phyloP scores from a whole-genome alignment of 1,140 invertebrate species.

The Dinoponera quadriceps region DNA sequence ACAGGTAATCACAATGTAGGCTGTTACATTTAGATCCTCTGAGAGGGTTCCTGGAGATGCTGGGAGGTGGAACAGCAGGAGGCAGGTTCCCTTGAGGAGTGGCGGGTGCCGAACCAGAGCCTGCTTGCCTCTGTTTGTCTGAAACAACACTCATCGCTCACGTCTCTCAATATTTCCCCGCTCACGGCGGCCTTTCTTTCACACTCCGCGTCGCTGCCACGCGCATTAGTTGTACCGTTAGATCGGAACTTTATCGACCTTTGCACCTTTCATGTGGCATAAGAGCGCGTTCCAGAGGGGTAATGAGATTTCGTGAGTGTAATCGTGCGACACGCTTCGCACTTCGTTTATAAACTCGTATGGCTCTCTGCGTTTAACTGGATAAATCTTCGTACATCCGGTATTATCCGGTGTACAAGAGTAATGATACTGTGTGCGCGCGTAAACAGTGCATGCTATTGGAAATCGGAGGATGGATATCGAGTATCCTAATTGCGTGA shows the following conservation, averaged over 20 bases:
- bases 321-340: neutral
- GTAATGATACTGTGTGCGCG: neutral
- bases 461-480: neutral
- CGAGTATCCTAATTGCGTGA: neutral
- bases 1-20: constrained; percentile 81
- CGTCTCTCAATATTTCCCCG: constrained; percentile 75
- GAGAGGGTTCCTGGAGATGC: constrained; percentile 90
- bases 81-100: constrained; percentile 84
- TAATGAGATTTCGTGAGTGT: constrained; percentile 9
- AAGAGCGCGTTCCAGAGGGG: constrained; percentile 60
- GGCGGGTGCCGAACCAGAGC: constrained; percentile 85
- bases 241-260: constrained; percentile 51
- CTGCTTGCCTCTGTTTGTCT: constrained; percentile 85
- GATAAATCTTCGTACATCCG: neutral
- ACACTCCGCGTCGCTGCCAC: constrained; percentile 54
- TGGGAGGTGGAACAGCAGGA: constrained; percentile 85
- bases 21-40: constrained; percentile 93
- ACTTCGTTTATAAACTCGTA: too few species aligned
- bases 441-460: neutral
- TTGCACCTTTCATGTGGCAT: constrained; percentile 69
- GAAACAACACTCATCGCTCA: constrained; percentile 85
- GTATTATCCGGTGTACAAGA: neutral
- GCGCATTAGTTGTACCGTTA: constrained; percentile 43
- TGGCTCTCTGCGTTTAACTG: neutral
- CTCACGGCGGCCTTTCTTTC: constrained; percentile 58